These are phyloP conservation scores for Aleadryas rufinucha DNA, from an alignment of 2,113 vertebrate species.

Conservation along the genomic window DNA sequence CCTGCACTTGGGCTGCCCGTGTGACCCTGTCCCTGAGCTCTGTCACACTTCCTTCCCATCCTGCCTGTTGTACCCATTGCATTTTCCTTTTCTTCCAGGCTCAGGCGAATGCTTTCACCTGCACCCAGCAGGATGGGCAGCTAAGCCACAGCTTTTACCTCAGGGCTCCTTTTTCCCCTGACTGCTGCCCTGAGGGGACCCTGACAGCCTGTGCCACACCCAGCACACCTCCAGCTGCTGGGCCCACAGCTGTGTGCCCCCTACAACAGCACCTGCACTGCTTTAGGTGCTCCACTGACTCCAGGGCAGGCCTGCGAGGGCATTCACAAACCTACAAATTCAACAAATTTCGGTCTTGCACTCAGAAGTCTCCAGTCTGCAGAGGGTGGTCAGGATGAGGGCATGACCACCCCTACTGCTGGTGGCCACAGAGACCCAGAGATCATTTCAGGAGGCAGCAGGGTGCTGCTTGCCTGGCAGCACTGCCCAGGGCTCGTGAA, in stretches of 20 bases:
- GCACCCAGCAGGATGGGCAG: background rate
- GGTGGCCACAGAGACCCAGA: background rate
- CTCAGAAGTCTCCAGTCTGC: accelerated
- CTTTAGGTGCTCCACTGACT: background rate
- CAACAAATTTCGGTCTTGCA: accelerated
- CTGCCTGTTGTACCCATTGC: background rate
- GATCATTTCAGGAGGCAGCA: background rate
- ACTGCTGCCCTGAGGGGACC: accelerated
- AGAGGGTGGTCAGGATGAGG: background rate
- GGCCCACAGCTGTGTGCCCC: background rate
- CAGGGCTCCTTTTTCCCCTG: background rate
- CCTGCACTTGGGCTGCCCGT: accelerated
- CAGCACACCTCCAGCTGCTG: background rate
- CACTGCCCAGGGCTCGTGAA: background rate
- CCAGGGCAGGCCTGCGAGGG: background rate
- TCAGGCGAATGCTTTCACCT: background rate
- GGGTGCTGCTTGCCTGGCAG: background rate
- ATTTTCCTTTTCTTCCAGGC: background rate
- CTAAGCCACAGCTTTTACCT: background rate
- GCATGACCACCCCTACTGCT: background rate
- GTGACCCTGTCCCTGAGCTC: background rate
- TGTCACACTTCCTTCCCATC: background rate
- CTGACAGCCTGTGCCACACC: accelerated
- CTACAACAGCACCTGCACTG: background rate
- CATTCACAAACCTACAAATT: background rate